Evolutionary conservation across 2,888 invertebrate genomes (phyloP).

Genomic region (Pardosa pseudoannulata): DNA sequence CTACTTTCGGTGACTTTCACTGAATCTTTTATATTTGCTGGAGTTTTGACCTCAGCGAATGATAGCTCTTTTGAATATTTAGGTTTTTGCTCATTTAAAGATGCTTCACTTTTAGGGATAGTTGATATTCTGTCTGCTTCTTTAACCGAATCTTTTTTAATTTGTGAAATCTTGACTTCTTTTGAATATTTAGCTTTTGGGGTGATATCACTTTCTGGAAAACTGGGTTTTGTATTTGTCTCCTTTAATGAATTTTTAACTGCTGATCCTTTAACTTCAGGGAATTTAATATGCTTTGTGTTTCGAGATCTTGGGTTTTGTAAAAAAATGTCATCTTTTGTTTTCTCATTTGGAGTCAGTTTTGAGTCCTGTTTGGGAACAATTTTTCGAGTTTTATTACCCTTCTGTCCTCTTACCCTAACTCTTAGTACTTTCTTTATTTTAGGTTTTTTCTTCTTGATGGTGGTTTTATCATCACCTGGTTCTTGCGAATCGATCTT

Average conservation of each 20-base stretch:
- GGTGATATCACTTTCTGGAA: no score
- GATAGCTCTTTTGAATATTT: no score
- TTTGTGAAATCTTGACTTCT: no score
- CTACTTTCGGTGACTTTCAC: not conserved
- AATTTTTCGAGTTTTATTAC: not conserved
- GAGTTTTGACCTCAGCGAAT: not conserved
- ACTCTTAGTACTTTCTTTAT: conserved; percentile 39
- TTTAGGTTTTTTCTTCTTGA: conserved; percentile 25
- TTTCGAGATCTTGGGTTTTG: not conserved
- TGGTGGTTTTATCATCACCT: not conserved
- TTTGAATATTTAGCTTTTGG: no score
- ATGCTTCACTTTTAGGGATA: no score
- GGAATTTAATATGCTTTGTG: conserved; percentile 3
- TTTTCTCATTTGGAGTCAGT: not conserved
- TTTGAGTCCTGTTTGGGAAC: not conserved
- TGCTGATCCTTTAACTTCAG: not conserved
- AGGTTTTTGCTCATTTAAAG: not conserved
- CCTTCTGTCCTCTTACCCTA: conserved; percentile 18
- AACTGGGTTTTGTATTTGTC: not conserved
- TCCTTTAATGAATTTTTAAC: not conserved
- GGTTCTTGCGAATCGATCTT: not conserved
- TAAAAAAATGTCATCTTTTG: not conserved
- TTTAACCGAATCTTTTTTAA: no score
- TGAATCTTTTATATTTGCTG: not conserved
- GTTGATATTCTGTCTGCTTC: no score